Evolutionary conservation across 2,888 invertebrate genomes (phyloP).

Genomic region (Malacosoma neustria): DNA sequence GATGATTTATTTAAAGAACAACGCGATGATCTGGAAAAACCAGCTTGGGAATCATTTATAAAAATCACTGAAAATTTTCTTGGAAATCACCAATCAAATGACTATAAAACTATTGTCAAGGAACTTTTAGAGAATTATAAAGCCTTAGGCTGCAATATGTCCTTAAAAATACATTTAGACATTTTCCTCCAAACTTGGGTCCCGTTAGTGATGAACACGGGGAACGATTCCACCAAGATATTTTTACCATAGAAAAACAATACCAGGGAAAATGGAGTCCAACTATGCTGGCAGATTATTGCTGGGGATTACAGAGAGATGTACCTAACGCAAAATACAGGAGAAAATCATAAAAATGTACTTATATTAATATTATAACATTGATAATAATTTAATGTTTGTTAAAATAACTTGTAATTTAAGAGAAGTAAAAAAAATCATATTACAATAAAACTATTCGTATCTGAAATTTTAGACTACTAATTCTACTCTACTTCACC

Average conservation of each 20-base stretch:
- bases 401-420: not conserved
- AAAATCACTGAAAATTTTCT: not conserved
- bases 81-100: constrained; percentile 3
- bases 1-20: not conserved
- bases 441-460: not conserved
- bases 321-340: constrained; percentile 2
- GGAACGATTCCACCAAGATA: not conserved
- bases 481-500: not conserved
- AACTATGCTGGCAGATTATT: not conserved
- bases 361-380: not conserved
- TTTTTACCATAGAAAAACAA: not conserved
- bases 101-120: constrained; percentile 2
- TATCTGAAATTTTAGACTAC: not conserved
- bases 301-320: not conserved
- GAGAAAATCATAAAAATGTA: not conserved
- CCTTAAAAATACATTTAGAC: not conserved
- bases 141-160: not conserved
- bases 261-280: not conserved
- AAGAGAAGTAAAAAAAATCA: not conserved
- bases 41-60: not conserved
- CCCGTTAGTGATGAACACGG: not conserved
- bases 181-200: constrained; percentile 1
- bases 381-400: not conserved
- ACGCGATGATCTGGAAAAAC: not conserved
- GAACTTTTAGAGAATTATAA: not conserved